Base-by-base conservation (phyloP, 2,113 vertebrate genomes). In the Protomyctophum bolini region DNA sequence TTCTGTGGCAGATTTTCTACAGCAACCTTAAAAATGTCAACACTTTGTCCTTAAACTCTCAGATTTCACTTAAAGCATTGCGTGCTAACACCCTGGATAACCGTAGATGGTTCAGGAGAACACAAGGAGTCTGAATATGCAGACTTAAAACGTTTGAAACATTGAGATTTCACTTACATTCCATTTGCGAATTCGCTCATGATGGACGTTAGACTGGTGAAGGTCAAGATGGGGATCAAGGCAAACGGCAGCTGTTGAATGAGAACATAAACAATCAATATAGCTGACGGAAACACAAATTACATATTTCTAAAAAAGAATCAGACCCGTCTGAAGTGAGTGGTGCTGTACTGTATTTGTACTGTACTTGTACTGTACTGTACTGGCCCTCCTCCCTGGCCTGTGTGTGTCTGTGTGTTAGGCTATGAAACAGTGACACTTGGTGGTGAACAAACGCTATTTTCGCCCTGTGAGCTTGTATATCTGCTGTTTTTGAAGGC, bases 161-260 rank as follows among this genome's bases (percentile, higher is more conserved):
- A 6, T 11, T 1, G 33, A n/a, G 0, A 59, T 58, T 68, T 66
- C 10, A 97, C 97, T 97, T 82, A 99, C 97, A 97, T 47, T 72
- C 94, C 95, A 0, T 99, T 98, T 60, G 94, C 93, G 54, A 98
- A 99, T 61, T 98, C 97, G 0, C 72, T 93, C 97, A 98, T 99
- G 49, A 99, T 91, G 0, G 95, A 91, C 1, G 90, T 92, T 68
- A 97, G 84, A 79, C 97, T 99, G 62, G 97, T 98, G 86, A 99
- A 97, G 0, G 97, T 98, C 72, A 99, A 91, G 60, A 99, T 94
- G 0, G 97, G 97, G 85, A 99, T 98, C 86, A 99, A 89, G 41
- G 97, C 97, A 59, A 98, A 99, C 0, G 97, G 97, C 63, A 99
- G 94, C 97, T 99, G 92, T 73, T 21, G 72, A 69, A 66, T 10